Conservation (phyloP, 2,888 invertebrate species). For the Rhagonycha fulva region DNA sequence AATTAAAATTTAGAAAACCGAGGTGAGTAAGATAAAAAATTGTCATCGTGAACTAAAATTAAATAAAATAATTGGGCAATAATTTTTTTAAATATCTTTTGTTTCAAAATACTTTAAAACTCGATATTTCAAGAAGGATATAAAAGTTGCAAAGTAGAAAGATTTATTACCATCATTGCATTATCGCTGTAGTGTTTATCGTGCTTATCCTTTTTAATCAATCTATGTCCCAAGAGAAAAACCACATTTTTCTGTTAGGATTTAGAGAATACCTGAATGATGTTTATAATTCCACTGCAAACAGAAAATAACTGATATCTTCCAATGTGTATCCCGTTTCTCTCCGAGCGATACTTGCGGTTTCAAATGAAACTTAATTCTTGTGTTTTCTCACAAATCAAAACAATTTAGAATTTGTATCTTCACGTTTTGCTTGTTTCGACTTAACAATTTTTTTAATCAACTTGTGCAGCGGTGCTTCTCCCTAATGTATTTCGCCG, state of each 20-base stretch:
- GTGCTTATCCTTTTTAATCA: conserved; percentile 24
- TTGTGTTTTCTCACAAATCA: neutral
- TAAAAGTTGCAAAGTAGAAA: conserved; percentile 22
- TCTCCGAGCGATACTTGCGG: neutral
- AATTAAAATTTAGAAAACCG: neutral
- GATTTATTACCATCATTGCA: conserved; percentile 27
- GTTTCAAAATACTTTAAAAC: conserved; percentile 3
- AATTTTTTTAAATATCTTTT: neutral
- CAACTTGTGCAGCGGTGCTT: neutral
- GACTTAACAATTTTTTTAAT: neutral
- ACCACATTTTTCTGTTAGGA: conserved; percentile 20
- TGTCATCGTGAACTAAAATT: neutral
- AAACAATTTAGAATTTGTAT: neutral
- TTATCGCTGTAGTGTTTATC: conserved; percentile 29
- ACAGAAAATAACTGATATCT: neutral
- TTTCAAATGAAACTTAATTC: neutral
- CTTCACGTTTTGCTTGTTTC: neutral
- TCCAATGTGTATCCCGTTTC: neutral
- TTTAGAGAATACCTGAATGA: conserved; percentile 14
- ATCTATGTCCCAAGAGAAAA: conserved; percentile 20
- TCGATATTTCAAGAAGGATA: conserved; percentile 25
- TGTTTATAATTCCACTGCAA: conserved; percentile 6
- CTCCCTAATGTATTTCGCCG: neutral
- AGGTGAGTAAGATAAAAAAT: neutral
- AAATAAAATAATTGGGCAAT: neutral